A percentile compares a stretch with the other conserved stretches of the same genome.
Evolutionary conservation across 2,113 vertebrate species (phyloP).

Genomic region (Chaetops frenatus): DNA sequence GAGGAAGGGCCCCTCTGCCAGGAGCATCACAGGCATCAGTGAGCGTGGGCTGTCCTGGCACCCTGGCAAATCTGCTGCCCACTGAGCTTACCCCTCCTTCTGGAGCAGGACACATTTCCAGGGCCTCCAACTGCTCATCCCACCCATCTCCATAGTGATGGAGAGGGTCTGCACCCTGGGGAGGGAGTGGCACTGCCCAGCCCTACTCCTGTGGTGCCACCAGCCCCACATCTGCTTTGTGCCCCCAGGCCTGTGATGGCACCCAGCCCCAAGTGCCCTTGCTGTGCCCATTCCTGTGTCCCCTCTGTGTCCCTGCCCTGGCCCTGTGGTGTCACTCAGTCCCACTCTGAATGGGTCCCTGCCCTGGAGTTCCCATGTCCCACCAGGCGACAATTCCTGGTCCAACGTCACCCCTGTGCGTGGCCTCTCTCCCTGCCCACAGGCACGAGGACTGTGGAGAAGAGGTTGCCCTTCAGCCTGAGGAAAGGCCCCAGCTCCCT

Average conservation of each 20-base stretch:
- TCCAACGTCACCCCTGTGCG: accelerated
- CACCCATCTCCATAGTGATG: accelerated
- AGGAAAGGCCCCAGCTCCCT: constrained; percentile 73
- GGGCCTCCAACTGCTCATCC: background rate
- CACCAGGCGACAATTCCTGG: background rate
- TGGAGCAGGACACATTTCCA: accelerated
- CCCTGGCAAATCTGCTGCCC: background rate
- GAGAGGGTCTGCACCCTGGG: accelerated
- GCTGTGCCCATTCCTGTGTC: too few species aligned
- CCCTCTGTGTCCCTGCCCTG: background rate
- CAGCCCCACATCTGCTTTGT: background rate
- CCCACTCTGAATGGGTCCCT: accelerated
- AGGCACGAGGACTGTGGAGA: constrained; percentile 63
- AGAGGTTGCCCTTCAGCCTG: constrained; percentile 62
- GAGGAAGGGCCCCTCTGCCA: background rate
- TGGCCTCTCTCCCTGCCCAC: background rate
- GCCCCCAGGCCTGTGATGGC: background rate
- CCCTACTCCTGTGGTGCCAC: background rate
- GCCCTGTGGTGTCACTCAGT: background rate
- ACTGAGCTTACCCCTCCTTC: background rate
- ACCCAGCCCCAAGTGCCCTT: background rate
- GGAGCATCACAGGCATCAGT: accelerated
- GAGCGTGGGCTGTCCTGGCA: background rate
- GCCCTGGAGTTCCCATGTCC: accelerated
- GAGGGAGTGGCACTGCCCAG: background rate